These are phyloP conservation scores for Pagetopsis macropterus DNA, from an alignment of 2,797 vertebrate genomes.

Conservation along the genomic window DNA sequence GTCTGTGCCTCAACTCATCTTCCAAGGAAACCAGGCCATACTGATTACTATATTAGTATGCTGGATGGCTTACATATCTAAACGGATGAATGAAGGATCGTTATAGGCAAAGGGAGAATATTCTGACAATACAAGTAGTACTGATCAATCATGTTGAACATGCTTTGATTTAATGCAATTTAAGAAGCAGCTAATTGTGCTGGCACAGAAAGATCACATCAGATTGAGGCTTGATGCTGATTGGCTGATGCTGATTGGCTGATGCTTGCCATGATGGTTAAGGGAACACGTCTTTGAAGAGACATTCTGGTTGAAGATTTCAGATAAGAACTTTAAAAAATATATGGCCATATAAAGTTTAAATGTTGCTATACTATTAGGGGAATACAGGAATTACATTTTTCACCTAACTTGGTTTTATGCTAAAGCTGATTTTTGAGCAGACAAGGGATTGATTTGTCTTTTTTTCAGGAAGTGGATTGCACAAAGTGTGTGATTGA, in stretches of 20 bases:
- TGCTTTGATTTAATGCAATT: no score
- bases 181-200: neutral
- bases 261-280: neutral
- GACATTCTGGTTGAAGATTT: no score
- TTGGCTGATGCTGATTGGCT: no score
- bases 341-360: neutral
- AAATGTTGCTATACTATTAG: neutral
- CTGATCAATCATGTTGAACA: no score
- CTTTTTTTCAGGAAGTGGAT: neutral
- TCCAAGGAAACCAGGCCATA: conserved; percentile 7
- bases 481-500: no score
- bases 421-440: neutral
- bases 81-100: no score
- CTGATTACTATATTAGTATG: conserved; percentile 6
- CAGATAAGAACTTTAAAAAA: neutral
- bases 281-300: no score
- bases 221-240: neutral
- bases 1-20: conserved; percentile 30
- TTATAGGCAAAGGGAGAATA: no score
- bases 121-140: no score
- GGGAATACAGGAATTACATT: neutral
- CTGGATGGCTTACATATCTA: neutral
- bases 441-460: neutral
- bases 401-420: neutral
- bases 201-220: neutral